Base-by-base conservation (phyloP, 2,888 invertebrate genomes). In the Teinopalpus imperialis region DNA sequence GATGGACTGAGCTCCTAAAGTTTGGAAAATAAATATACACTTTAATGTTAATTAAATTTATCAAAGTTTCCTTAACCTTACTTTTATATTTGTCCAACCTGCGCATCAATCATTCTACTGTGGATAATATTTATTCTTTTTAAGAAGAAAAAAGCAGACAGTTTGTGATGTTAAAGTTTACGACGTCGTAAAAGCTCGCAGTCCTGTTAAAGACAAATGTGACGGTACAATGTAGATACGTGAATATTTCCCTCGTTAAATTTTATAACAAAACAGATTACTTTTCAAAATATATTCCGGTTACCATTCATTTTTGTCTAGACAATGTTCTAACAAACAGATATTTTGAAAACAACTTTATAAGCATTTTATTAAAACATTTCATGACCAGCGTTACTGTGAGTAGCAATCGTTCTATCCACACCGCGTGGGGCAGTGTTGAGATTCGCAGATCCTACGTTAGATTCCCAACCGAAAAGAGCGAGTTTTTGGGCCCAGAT, bases 161-260 rank as follows among this genome's bases (percentile, higher is more conserved):
- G 80, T 81, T 81, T 77, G 70, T 63, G 66, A 74, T 72, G 74
- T 81, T 79, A 81, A 81, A 82, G 81, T 85, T 83, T 83, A 85
- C 78, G 57, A 67, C 65, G 59, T 78, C 81, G 69, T 85, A 86
- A 85, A 86, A 82, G 74, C 60, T 70, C 72, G 63, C 66, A 61
- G 62, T 61, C 52, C 63, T 63, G 61, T 56, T 57, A 63, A 60
- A 63, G 66, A 69, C 66, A 68, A 72, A 74, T 72, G 74, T 77
- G 72, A 72, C 62, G 63, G 69, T 69, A 75, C 73, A 68, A 63
- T 65, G 77, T 77, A 70, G 66, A 61, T 62, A 61, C 54, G 53
- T 54, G 59, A 61, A 58, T 61, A 60, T 57, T 60, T 52, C 49
- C 39, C 29, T 42, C 54, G 53, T 60, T 49, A 56, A 54, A 57